Percentiles rank a stretch among this genome's conserved stretches.
Evolutionary conservation across 1,140 invertebrate species (phyloP).

Genomic region (Drosophila arizonae): DNA sequence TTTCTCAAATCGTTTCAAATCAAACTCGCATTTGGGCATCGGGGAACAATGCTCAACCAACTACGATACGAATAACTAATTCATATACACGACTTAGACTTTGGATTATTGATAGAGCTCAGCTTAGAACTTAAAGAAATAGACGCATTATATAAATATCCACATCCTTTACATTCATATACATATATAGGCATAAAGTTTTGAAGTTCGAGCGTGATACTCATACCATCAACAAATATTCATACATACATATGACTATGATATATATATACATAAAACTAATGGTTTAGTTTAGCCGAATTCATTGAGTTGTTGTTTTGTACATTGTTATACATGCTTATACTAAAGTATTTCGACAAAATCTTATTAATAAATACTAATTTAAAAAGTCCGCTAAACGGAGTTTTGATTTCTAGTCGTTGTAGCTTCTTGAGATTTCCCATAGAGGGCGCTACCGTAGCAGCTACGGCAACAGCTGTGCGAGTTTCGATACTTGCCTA

Average conservation of each 20-base stretch:
- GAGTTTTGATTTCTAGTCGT: slow-evolving; percentile 7
- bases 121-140: slow-evolving; percentile 37
- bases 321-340: slow-evolving; percentile 79
- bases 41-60: slow-evolving; percentile 35
- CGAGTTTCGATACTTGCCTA: slow-evolving; percentile 18
- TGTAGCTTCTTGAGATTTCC: neutral
- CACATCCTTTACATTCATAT: slow-evolving; percentile 22
- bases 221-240: slow-evolving; percentile 38
- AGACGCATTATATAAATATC: slow-evolving; percentile 31
- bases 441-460: neutral
- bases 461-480: slow-evolving; percentile 8
- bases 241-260: slow-evolving; percentile 53
- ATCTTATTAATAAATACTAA: slow-evolving; percentile 55
- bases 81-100: slow-evolving; percentile 57
- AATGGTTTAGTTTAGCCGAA: slow-evolving; percentile 73
- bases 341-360: slow-evolving; percentile 43
- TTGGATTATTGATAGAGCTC: slow-evolving; percentile 64
- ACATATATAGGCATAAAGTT: slow-evolving; percentile 28
- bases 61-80: slow-evolving; percentile 22
- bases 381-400: slow-evolving; percentile 17
- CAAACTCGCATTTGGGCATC: slow-evolving; percentile 29
- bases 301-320: slow-evolving; percentile 77
- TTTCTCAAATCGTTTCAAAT: slow-evolving; percentile 54
- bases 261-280: slow-evolving; percentile 27
- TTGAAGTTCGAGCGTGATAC: slow-evolving; percentile 50